Percentiles rank a stretch among this genome's conserved stretches.
These are phyloP conservation scores for Lamellibrachia luymesi DNA, from an alignment of 1,140 invertebrate genomes.

Conservation along the genomic window DNA sequence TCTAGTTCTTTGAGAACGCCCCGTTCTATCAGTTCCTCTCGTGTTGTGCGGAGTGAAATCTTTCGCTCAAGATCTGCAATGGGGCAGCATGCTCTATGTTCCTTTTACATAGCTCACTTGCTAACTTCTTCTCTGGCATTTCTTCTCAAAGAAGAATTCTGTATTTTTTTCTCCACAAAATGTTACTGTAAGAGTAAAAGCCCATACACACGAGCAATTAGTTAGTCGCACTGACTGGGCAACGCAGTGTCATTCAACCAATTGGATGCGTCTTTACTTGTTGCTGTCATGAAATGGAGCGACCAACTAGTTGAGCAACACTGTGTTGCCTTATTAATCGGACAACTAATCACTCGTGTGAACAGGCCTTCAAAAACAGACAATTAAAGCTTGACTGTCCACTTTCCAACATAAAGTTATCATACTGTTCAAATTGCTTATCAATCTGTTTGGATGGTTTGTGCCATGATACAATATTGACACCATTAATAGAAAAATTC, in stretches of 20 bases:
- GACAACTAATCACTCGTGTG: too few relatives aligned
- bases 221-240: too few relatives aligned
- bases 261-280: too few relatives aligned
- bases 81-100: slow-evolving; percentile 31
- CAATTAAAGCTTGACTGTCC: too few relatives aligned
- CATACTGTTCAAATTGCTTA: not conserved
- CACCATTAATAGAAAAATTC: not conserved
- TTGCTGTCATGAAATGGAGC: too few relatives aligned
- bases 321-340: too few relatives aligned
- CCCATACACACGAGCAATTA: too few relatives aligned
- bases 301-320: too few relatives aligned
- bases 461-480: not conserved
- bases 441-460: not conserved
- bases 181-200: too few relatives aligned
- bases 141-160: not conserved
- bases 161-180: not conserved
- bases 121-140: not conserved
- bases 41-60: slow-evolving; percentile 93
- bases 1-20: slow-evolving; percentile 73
- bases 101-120: slow-evolving; percentile 27
- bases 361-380: too few relatives aligned
- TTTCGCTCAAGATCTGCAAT: slow-evolving; percentile 90
- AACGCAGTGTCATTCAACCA: too few relatives aligned
- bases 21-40: slow-evolving; percentile 94
- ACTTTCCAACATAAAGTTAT: too few relatives aligned